Conservation (phyloP, 2,888 invertebrate genomes). For the Automeris io region DNA sequence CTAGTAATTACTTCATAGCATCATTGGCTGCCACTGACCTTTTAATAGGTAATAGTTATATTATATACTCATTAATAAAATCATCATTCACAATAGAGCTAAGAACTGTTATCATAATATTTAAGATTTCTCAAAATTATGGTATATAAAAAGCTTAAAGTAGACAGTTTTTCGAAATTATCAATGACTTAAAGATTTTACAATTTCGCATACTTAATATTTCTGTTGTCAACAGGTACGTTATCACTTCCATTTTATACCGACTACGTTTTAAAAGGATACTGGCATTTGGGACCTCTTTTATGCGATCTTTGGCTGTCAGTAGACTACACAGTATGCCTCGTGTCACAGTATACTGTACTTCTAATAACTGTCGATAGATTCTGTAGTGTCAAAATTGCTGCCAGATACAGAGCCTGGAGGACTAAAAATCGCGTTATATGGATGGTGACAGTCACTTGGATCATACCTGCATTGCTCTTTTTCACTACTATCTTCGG, state of each 20-base stretch:
- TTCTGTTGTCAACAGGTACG: slow-evolving; percentile 81
- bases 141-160: too few species aligned
- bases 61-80: too few species aligned
- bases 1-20: slow-evolving; percentile 99
- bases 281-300: slow-evolving; percentile 97
- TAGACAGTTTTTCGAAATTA: too few species aligned
- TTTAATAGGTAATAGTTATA: slow-evolving; percentile 86
- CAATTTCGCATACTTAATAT: slow-evolving; percentile 16
- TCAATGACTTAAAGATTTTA: slow-evolving; percentile 11
- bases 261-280: slow-evolving; percentile 96
- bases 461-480: slow-evolving; percentile 96
- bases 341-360: slow-evolving; percentile 99
- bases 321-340: slow-evolving; percentile 98
- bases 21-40: slow-evolving; percentile 98
- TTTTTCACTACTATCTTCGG: slow-evolving; percentile 99
- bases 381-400: slow-evolving; percentile 99
- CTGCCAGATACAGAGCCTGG: slow-evolving; percentile 98
- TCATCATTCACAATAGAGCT: too few species aligned
- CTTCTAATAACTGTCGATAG: slow-evolving; percentile 98
- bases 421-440: slow-evolving; percentile 94
- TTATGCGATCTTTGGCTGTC: slow-evolving; percentile 99
- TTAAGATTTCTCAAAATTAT: too few species aligned
- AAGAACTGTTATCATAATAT: too few species aligned
- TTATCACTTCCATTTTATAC: slow-evolving; percentile 99
- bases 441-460: slow-evolving; percentile 96